These are phyloP conservation scores for Montipora sp. DNA, from an alignment of 64 coral and sea anemone genomes.

Conservation along the genomic window DNA sequence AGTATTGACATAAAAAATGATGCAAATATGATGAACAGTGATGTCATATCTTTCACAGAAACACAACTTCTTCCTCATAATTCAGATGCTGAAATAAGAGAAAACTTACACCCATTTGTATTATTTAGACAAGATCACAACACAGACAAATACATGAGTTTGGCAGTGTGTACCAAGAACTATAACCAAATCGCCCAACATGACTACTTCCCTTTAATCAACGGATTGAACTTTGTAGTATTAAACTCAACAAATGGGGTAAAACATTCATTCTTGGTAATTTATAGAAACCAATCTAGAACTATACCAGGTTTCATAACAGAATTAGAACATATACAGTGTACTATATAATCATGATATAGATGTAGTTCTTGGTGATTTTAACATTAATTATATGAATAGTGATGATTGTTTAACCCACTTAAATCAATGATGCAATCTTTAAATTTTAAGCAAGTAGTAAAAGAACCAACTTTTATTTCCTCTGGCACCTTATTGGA, in stretches of 20 bases:
- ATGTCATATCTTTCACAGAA: conserved; percentile 59
- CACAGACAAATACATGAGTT: conserved; percentile 46
- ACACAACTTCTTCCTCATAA: conserved; percentile 57
- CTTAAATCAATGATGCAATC: conserved; percentile 61
- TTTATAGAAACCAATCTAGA: conserved; percentile 24
- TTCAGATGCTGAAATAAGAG: conserved; percentile 60
- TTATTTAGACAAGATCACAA: conserved; percentile 58
- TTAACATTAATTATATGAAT: conserved; percentile 63
- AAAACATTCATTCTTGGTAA: conserved; percentile 30
- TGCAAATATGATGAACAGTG: conserved; percentile 50
- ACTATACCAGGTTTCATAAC: conserved; percentile 31
- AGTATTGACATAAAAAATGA: conserved; percentile 67
- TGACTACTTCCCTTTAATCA: conserved; percentile 44
- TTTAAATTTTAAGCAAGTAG: conserved; percentile 61
- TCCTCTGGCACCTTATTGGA: conserved; percentile 62
- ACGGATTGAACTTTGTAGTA: conserved; percentile 31
- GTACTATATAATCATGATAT: conserved; percentile 52
- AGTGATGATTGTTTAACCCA: neutral
- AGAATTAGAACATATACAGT: conserved; percentile 37
- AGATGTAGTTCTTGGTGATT: conserved; percentile 68
- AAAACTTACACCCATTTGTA: conserved; percentile 45
- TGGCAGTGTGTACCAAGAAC: conserved; percentile 45
- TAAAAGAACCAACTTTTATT: conserved; percentile 66
- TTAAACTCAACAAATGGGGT: conserved; percentile 27
- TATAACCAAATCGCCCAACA: conserved; percentile 30